These are phyloP conservation scores for Nibea albiflora DNA, from an alignment of 2,113 vertebrate genomes.

Conservation along the genomic window DNA sequence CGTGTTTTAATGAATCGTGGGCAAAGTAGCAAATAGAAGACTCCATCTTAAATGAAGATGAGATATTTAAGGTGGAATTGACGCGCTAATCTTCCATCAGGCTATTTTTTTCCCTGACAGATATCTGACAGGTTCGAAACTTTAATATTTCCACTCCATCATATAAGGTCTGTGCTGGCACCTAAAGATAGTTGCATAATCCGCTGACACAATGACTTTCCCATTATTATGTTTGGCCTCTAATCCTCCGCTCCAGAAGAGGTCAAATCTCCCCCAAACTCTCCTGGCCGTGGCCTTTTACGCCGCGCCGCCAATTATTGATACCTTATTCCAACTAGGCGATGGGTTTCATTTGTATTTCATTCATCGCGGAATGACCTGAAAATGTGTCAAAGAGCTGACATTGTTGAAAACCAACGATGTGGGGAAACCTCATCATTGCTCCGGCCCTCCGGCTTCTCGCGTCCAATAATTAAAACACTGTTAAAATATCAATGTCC, in stretches of 20 bases:
- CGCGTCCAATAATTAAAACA: slow-evolving; percentile 78
- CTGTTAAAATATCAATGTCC: slow-evolving; percentile 82
- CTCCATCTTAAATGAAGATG: neutral
- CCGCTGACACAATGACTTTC: slow-evolving; percentile 74
- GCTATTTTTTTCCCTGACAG: slow-evolving; percentile 6
- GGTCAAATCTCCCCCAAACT: slow-evolving; percentile 76
- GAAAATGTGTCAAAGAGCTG: slow-evolving; percentile 77
- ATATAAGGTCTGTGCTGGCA: slow-evolving; percentile 51
- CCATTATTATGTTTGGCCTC: slow-evolving; percentile 61
- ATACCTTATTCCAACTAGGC: slow-evolving; percentile 75
- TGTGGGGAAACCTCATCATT: slow-evolving; percentile 81
- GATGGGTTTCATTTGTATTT: slow-evolving; percentile 80
- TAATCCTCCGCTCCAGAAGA: slow-evolving; percentile 72
- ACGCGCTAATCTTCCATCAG: neutral
- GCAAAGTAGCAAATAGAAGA: neutral
- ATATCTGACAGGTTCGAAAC: slow-evolving; percentile 37
- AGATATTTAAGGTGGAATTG: neutral
- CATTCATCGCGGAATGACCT: slow-evolving; percentile 74
- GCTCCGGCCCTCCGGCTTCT: slow-evolving; percentile 49
- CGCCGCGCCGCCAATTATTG: slow-evolving; percentile 69
- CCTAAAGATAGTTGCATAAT: slow-evolving; percentile 78
- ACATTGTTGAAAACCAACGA: slow-evolving; percentile 82
- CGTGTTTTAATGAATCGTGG: neutral
- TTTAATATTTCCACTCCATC: slow-evolving; percentile 34
- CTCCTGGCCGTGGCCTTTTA: slow-evolving; percentile 51